Conservation (phyloP, 1,140 invertebrate species). For the Trinorchestia longiramus region DNA sequence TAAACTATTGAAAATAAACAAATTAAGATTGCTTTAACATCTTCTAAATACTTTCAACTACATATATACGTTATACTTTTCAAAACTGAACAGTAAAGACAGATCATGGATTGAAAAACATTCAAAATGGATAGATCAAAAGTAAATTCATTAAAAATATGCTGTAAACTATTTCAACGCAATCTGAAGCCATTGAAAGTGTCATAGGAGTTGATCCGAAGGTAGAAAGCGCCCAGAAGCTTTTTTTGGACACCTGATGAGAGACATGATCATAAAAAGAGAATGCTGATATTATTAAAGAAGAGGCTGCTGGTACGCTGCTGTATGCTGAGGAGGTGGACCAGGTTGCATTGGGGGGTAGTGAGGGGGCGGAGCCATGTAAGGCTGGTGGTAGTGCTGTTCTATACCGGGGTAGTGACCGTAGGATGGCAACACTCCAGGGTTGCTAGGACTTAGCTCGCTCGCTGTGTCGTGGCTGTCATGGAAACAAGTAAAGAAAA, state of each 20-base stretch:
- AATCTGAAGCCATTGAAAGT: neutral
- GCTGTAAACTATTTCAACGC: neutral
- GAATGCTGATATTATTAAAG: neutral
- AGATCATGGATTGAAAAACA: neutral
- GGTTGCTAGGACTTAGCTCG: slow-evolving; percentile 7
- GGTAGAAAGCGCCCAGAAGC: neutral
- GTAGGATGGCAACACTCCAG: slow-evolving; percentile 14
- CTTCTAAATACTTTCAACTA: neutral
- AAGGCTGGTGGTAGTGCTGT: neutral
- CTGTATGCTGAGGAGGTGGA: neutral
- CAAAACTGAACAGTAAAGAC: neutral
- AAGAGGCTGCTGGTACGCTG: slow-evolving; percentile 12
- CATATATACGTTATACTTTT: neutral
- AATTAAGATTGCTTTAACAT: neutral
- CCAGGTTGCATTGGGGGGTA: slow-evolving; percentile 3
- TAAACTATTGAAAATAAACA: neutral
- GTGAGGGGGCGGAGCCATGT: neutral
- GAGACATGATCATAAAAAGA: neutral
- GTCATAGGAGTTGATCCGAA: neutral
- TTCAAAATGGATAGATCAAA: neutral
- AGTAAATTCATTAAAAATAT: neutral
- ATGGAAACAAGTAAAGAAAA: too few species aligned
- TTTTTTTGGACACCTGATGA: neutral
- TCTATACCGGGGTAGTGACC: neutral
- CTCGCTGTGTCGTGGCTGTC: slow-evolving; percentile 14